Percentiles rank a stretch among this genome's conserved stretches.
Conservation (phyloP, 2,888 invertebrate species). For the Tiphia femorata region DNA sequence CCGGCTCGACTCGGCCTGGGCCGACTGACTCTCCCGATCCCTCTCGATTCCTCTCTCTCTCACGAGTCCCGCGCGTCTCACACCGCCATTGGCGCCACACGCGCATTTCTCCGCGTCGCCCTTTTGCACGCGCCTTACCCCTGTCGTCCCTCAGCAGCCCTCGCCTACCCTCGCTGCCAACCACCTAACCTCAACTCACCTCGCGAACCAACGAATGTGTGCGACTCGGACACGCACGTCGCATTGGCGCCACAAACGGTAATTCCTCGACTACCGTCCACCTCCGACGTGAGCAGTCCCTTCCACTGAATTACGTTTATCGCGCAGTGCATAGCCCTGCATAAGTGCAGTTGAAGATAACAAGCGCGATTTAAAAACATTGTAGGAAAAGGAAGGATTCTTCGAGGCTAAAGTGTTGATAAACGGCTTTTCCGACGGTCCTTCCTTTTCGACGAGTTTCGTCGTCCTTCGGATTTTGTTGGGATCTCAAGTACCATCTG, state of each 20-base stretch:
- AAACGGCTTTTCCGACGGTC: too few species aligned
- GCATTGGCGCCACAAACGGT: background rate
- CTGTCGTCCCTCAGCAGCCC: background rate
- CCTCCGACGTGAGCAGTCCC: too few species aligned
- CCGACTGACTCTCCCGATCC: constrained; percentile 1
- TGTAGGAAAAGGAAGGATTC: too few species aligned
- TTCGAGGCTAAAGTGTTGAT: too few species aligned
- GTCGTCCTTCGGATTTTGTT: too few species aligned
- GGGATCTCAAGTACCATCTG: too few species aligned
- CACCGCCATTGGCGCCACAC: constrained; percentile 35
- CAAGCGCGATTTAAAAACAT: too few species aligned
- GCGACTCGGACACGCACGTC: background rate
- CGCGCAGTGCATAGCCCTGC: too few species aligned
- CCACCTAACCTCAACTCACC: background rate
- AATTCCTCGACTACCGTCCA: background rate
- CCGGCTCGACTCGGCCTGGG: constrained; percentile 19
- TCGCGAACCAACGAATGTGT: background rate
- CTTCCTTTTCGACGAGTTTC: too few species aligned
- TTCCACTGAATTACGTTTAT: too few species aligned
- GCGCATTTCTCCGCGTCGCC: constrained; percentile 26
- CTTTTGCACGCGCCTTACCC: constrained; percentile 5
- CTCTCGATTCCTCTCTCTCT: constrained; percentile 4
- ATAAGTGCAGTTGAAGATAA: too few species aligned
- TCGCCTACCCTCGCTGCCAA: background rate
- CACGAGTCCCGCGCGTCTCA: constrained; percentile 8